Conservation (phyloP, 35 echinoderm and acorn worm species). For the Strongylocentrotus purpuratus region DNA sequence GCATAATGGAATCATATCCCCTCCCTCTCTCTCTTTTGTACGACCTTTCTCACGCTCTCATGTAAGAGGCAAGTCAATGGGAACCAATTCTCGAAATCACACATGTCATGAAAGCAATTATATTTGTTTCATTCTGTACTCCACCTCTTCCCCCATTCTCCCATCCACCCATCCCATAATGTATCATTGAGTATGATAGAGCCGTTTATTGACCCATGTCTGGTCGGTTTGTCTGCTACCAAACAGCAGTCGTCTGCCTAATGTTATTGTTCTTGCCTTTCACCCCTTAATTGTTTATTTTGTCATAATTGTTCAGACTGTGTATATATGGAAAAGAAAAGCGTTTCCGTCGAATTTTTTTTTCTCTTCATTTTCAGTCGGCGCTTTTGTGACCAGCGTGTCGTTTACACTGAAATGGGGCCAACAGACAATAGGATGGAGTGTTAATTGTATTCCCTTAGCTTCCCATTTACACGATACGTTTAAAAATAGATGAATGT, state of each 20-base stretch:
- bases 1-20: too few relatives aligned
- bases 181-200: background rate
- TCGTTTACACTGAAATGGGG: background rate
- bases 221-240: background rate
- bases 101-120: constrained; percentile 7
- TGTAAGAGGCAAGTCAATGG: background rate
- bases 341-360: background rate
- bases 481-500: background rate
- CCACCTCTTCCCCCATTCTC: background rate
- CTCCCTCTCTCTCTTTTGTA: background rate
- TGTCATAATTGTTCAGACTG: background rate
- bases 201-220: background rate
- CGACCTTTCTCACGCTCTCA: background rate
- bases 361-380: background rate
- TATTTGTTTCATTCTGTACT: background rate
- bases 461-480: background rate
- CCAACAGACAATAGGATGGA: background rate
- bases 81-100: background rate
- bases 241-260: background rate
- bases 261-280: background rate
- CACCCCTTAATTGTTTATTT: background rate
- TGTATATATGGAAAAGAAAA: background rate
- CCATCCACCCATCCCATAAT: background rate
- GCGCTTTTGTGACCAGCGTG: background rate
- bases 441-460: background rate